These are phyloP conservation scores for Chymomyza fuscimana DNA, from an alignment of 2,888 invertebrate genomes.

Conservation along the genomic window DNA sequence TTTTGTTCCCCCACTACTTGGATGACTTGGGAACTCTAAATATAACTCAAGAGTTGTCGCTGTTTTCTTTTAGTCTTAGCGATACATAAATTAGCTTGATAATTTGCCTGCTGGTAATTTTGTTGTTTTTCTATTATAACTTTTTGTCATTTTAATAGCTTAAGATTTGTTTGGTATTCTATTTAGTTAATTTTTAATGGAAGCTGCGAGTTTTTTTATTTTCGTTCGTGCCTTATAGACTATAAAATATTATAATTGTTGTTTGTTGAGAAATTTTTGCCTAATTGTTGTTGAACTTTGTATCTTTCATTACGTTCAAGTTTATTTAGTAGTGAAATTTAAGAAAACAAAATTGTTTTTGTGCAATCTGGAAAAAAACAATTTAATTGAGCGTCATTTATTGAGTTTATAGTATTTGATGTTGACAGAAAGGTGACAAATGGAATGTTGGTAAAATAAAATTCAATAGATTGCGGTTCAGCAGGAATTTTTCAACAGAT, in stretches of 20 bases:
- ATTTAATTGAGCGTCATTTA: background rate
- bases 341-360: background rate
- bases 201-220: background rate
- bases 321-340: constrained; percentile 21
- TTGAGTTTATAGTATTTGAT: background rate
- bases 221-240: background rate
- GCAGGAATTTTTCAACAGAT: background rate
- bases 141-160: constrained; percentile 1
- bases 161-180: background rate
- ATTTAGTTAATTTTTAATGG: background rate
- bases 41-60: background rate
- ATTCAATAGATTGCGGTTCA: background rate
- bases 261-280: constrained; percentile 5
- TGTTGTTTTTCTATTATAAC: background rate
- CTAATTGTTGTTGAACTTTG: constrained; percentile 49
- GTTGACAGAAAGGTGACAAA: background rate
- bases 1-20: background rate
- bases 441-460: background rate
- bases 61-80: background rate
- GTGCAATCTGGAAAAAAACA: background rate
- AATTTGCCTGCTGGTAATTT: background rate
- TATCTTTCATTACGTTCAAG: constrained; percentile 42
- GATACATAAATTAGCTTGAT: constrained; percentile 2
- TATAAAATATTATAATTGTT: constrained; percentile 3
- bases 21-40: background rate